Evolutionary conservation across 2,888 invertebrate species (phyloP).

Genomic region (Agonum fuliginosum): DNA sequence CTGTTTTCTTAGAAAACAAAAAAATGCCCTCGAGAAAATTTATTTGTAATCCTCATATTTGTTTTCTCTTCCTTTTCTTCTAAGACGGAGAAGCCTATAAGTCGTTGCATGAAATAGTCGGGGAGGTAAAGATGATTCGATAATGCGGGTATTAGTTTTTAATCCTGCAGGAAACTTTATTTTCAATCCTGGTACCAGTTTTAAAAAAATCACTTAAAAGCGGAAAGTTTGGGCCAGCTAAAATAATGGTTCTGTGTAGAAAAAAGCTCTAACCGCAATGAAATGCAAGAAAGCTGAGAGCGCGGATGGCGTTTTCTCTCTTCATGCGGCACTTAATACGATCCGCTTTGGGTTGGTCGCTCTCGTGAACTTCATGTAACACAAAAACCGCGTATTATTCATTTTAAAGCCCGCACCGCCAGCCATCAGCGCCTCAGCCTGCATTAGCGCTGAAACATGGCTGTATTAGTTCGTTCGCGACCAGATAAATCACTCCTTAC

Average conservation of each 20-base stretch:
- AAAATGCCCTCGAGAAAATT: neutral
- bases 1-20: neutral
- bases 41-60: neutral
- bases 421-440: conserved; percentile 28
- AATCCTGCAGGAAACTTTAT: conserved; percentile 14
- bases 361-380: conserved; percentile 41
- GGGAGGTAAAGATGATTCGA: too few relatives aligned
- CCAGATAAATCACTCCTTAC: conserved; percentile 44
- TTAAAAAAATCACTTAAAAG: conserved; percentile 32
- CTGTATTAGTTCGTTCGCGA: conserved; percentile 46
- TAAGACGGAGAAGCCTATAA: too few relatives aligned
- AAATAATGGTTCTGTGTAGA: neutral
- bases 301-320: neutral
- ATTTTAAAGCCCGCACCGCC: conserved; percentile 47
- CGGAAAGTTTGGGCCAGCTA: conserved; percentile 11
- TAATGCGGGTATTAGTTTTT: conserved; percentile 16
- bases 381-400: conserved; percentile 51
- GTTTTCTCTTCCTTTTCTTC: neutral
- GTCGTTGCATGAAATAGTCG: too few relatives aligned
- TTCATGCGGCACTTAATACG: neutral
- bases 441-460: conserved; percentile 51
- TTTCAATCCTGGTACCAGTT: neutral
- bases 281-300: conserved; percentile 22
- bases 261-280: conserved; percentile 35
- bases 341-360: conserved; percentile 16